Percentiles rank a stretch among this genome's conserved stretches.
Evolutionary conservation across 2,113 vertebrate genomes (phyloP).

Genomic region (Zapus hudsonius): DNA sequence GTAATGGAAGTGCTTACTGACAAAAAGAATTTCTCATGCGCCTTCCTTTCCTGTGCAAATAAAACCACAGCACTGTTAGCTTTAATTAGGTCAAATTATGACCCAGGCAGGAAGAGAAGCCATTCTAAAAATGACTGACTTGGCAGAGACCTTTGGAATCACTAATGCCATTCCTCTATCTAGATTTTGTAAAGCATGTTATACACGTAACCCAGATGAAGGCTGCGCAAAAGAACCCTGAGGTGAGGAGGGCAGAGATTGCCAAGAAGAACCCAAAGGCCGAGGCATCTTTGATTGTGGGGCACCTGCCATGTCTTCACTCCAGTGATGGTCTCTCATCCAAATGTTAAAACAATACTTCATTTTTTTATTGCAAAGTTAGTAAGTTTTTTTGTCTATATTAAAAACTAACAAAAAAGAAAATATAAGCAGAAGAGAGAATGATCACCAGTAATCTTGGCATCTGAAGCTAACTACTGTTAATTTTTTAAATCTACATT

Average conservation of each 20-base stretch:
- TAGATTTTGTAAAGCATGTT: conserved; percentile 11
- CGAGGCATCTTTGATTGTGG: background rate
- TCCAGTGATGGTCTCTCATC: background rate
- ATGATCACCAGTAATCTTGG: background rate
- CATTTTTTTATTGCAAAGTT: background rate
- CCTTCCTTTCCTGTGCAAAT: background rate
- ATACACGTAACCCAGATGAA: background rate
- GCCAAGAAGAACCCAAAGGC: background rate
- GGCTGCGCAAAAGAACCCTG: background rate
- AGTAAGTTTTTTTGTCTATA: background rate
- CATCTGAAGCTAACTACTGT: background rate
- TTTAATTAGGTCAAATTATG: conserved; percentile 20
- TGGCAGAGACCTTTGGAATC: conserved; percentile 10
- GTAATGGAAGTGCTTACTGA: background rate
- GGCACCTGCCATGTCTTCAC: background rate
- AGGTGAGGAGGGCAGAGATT: background rate
- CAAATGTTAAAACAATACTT: background rate
- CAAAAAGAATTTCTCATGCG: background rate
- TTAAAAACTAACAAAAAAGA: background rate
- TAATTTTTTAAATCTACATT: background rate
- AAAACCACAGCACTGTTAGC: conserved; percentile 21
- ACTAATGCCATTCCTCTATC: background rate
- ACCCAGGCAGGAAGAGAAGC: background rate
- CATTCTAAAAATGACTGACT: conserved; percentile 35
- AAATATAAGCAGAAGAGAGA: background rate